These are phyloP conservation scores for Erebia epiphron DNA, from an alignment of 2,888 invertebrate species.

Conservation along the genomic window DNA sequence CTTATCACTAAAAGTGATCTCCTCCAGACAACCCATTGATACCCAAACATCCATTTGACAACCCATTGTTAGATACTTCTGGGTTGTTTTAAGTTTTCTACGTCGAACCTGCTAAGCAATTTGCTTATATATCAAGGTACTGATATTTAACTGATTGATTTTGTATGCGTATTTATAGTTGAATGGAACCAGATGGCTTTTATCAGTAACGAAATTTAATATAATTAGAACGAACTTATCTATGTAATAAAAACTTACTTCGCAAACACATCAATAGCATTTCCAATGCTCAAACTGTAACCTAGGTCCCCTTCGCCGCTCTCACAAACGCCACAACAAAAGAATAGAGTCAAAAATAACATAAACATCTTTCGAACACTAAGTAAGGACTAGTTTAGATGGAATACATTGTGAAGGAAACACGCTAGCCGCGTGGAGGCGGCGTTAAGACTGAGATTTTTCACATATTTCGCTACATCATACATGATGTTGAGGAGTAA, in stretches of 20 bases:
- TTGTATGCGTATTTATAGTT: not conserved
- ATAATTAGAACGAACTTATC: slow-evolving; percentile 8
- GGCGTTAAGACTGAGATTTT: slow-evolving; percentile 66
- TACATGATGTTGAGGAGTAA: slow-evolving; percentile 56
- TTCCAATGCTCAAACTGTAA: slow-evolving; percentile 69
- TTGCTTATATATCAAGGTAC: too few relatives aligned
- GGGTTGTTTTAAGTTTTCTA: too few relatives aligned
- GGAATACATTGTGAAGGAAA: slow-evolving; percentile 32
- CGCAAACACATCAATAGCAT: slow-evolving; percentile 75
- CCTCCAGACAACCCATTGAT: too few relatives aligned
- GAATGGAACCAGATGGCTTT: slow-evolving; percentile 17
- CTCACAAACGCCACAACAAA: slow-evolving; percentile 54
- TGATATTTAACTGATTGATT: not conserved
- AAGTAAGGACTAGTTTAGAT: slow-evolving; percentile 40
- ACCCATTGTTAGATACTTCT: too few relatives aligned
- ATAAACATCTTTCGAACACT: slow-evolving; percentile 51
- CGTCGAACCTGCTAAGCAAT: too few relatives aligned
- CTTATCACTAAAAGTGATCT: too few relatives aligned
- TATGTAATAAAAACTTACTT: slow-evolving; percentile 61
- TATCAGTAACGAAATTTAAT: slow-evolving; percentile 24
- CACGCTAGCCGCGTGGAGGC: slow-evolving; percentile 52
- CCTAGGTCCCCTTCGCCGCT: slow-evolving; percentile 65
- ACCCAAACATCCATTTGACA: too few relatives aligned
- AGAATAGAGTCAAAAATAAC: slow-evolving; percentile 50
- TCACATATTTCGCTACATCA: slow-evolving; percentile 68